Conservation (phyloP, 2,797 vertebrate genomes). For the Dendrocincla tyrannina region DNA sequence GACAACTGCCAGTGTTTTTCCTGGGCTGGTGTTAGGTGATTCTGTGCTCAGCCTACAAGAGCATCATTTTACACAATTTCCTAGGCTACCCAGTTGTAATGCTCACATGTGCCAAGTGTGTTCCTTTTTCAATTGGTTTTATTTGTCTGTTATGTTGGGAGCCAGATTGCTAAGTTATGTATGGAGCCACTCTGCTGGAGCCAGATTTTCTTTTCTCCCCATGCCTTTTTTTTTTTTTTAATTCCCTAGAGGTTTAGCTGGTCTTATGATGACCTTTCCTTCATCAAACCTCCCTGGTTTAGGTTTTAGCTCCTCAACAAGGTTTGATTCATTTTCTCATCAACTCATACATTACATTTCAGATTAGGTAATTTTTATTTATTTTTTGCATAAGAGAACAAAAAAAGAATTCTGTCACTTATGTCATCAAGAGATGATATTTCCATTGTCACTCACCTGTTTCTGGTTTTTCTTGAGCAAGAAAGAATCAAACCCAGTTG, state of each 20-base stretch:
- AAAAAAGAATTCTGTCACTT: background rate
- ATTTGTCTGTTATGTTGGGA: background rate
- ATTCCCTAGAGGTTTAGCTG: background rate
- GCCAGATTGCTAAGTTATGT: background rate
- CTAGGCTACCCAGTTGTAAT: background rate
- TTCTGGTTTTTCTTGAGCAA: background rate
- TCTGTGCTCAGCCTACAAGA: background rate
- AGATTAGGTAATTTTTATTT: background rate
- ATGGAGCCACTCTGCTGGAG: background rate
- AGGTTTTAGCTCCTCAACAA: background rate
- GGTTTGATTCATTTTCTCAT: background rate
- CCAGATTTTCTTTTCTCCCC: background rate
- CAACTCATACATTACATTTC: background rate
- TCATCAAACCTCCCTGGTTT: background rate
- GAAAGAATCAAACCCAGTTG: background rate
- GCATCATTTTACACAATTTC: background rate
- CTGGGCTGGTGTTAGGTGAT: background rate
- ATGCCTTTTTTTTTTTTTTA: accelerated
- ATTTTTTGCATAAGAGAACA: background rate
- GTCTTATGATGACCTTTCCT: background rate
- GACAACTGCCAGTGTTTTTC: background rate
- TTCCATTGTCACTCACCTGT: background rate
- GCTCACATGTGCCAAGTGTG: background rate
- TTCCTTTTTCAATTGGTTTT: background rate
- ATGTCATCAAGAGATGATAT: background rate